These are phyloP conservation scores for Kryptolebias marmoratus DNA, from an alignment of 2,113 vertebrate species.

Conservation along the genomic window DNA sequence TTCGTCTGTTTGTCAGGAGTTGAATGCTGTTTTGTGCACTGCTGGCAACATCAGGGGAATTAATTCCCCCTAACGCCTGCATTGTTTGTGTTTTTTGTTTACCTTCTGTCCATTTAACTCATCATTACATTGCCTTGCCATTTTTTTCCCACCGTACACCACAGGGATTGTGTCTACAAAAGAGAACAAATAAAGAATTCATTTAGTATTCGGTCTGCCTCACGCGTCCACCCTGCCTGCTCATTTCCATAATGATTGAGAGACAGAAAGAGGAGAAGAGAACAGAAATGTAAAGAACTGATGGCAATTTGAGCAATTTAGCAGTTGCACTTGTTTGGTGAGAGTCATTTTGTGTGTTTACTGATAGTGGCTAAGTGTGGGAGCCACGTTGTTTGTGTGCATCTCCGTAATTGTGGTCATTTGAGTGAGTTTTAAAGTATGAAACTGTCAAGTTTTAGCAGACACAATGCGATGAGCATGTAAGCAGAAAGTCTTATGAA, in stretches of 20 bases:
- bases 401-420: slow-evolving; percentile 17
- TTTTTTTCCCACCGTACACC: slow-evolving; percentile 54
- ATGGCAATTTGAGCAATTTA: slow-evolving; percentile 48
- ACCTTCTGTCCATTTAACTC: slow-evolving; percentile 36
- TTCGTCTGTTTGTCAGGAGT: slow-evolving; percentile 1
- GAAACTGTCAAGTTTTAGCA: slow-evolving; percentile 16
- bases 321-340: slow-evolving; percentile 21
- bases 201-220: slow-evolving; percentile 70
- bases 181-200: slow-evolving; percentile 64
- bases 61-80: slow-evolving; percentile 14
- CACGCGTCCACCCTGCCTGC: slow-evolving; percentile 26
- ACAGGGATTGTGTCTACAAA: slow-evolving; percentile 46
- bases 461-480: slow-evolving; percentile 7
- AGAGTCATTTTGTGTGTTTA: slow-evolving; percentile 16
- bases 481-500: slow-evolving; percentile 24
- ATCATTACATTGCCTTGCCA: slow-evolving; percentile 28
- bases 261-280: slow-evolving; percentile 6
- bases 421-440: slow-evolving; percentile 24
- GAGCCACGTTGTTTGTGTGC: neutral
- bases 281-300: slow-evolving; percentile 21
- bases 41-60: slow-evolving; percentile 9
- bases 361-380: slow-evolving; percentile 8
- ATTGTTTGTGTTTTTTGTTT: slow-evolving; percentile 27
- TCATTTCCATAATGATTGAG: slow-evolving; percentile 59
- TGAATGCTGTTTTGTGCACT: slow-evolving; percentile 10